phyloP scores from a whole-genome alignment of 2,797 vertebrate genomes.

The Leptodactylus fallax region DNA sequence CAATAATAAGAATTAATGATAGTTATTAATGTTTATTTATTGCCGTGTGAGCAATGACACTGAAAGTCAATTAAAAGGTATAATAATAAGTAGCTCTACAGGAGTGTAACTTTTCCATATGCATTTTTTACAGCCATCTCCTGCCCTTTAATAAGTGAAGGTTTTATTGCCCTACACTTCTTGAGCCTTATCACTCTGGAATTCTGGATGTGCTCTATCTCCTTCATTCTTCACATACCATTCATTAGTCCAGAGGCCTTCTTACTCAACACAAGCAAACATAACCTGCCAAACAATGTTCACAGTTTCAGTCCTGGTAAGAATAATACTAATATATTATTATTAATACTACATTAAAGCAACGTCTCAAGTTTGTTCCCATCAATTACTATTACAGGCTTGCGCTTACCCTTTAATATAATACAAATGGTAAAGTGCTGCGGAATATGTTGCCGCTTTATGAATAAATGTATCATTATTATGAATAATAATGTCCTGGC shows the following conservation, averaged over 20 bases:
- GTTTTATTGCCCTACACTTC: slow-evolving; percentile 38
- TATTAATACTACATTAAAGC: too few relatives aligned
- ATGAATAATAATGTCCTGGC: too few relatives aligned
- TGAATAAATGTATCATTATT: too few relatives aligned
- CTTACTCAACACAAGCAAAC: slow-evolving; percentile 37
- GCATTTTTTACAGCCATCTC: not conserved
- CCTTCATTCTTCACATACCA: slow-evolving; percentile 57
- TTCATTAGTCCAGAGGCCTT: slow-evolving; percentile 42
- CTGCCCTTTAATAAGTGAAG: slow-evolving; percentile 45
- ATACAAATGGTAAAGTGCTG: too few relatives aligned
- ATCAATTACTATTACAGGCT: too few relatives aligned
- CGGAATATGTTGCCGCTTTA: too few relatives aligned
- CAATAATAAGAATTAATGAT: slow-evolving; percentile 20
- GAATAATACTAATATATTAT: too few relatives aligned
- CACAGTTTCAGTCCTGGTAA: not conserved
- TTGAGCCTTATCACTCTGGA: slow-evolving; percentile 46
- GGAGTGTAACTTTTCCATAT: slow-evolving; percentile 12
- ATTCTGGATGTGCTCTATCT: slow-evolving; percentile 49
- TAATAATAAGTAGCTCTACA: slow-evolving; percentile 1
- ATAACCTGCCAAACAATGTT: slow-evolving; percentile 39
- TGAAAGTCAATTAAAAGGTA: slow-evolving; percentile 41
- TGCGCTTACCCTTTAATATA: too few relatives aligned
- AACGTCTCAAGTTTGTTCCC: too few relatives aligned
- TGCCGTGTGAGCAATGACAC: not conserved
- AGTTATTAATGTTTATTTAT: slow-evolving; percentile 19